phyloP scores from a whole-genome alignment of 2,888 invertebrate genomes.

The Callimorpha dominula region DNA sequence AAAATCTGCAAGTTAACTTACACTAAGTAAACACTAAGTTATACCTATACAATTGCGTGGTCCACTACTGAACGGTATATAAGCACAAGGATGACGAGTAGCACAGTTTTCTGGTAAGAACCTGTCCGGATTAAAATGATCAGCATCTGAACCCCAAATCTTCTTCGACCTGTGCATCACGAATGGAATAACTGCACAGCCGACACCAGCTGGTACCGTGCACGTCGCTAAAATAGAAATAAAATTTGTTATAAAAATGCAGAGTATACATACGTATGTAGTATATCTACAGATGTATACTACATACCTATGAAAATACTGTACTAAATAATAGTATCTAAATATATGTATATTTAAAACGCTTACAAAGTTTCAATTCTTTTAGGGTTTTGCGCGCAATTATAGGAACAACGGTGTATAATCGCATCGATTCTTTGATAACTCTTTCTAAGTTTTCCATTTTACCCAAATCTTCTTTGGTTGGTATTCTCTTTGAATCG shows the following conservation, averaged over 20 bases:
- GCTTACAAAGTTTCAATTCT: constrained; percentile 83
- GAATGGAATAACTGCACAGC: constrained; percentile 74
- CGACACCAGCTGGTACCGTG: constrained; percentile 77
- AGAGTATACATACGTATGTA: too few relatives aligned
- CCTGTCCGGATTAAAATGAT: constrained; percentile 86
- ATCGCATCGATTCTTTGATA: constrained; percentile 86
- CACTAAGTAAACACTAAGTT: constrained; percentile 17
- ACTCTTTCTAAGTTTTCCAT: constrained; percentile 86
- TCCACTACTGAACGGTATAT: constrained; percentile 81
- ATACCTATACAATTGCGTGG: constrained; percentile 83
- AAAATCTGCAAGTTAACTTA: too few relatives aligned
- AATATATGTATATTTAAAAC: background rate
- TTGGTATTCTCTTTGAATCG: constrained; percentile 70
- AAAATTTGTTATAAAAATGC: background rate
- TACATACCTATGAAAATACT: too few relatives aligned
- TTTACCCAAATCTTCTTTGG: constrained; percentile 81
- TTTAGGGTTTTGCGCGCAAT: constrained; percentile 78
- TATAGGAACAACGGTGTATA: constrained; percentile 85
- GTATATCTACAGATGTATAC: too few relatives aligned
- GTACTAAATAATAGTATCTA: too few relatives aligned
- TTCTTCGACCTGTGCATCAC: constrained; percentile 81
- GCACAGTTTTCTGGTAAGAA: constrained; percentile 83
- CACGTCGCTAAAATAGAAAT: constrained; percentile 69
- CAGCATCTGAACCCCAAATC: constrained; percentile 86
- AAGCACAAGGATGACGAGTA: constrained; percentile 78